These are phyloP conservation scores for Trachelipus rathkii DNA, from an alignment of 1,140 invertebrate species.

Conservation along the genomic window DNA sequence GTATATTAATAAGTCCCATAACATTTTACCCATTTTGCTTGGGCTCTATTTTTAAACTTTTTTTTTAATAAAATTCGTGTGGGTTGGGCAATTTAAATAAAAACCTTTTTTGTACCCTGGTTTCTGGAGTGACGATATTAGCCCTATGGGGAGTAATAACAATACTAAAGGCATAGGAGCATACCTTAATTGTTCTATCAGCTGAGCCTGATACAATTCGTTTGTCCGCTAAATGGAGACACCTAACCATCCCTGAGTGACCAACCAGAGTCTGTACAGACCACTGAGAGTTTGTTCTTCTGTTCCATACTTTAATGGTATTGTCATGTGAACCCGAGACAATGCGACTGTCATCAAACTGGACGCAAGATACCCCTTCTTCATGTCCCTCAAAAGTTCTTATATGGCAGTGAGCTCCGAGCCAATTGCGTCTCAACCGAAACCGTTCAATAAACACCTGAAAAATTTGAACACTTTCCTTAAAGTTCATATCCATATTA, in stretches of 20 bases:
- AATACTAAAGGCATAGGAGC: too few species aligned
- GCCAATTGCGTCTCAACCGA: conserved; percentile 49
- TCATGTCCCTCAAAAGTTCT: conserved; percentile 56
- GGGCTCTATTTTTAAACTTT: too few species aligned
- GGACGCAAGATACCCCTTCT: conserved; percentile 56
- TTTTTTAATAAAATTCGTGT: too few species aligned
- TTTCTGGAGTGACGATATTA: too few species aligned
- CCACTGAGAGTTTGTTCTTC: conserved; percentile 56
- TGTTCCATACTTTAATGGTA: conserved; percentile 56
- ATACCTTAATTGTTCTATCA: conserved; percentile 57
- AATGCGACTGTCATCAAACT: conserved; percentile 56
- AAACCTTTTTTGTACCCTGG: too few species aligned
- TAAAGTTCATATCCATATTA: background rate
- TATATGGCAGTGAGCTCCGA: conserved; percentile 50
- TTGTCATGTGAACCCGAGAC: conserved; percentile 58
- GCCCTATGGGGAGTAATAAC: too few species aligned
- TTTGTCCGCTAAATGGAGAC: conserved; percentile 56
- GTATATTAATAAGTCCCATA: too few species aligned
- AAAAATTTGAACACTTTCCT: conserved; percentile 25
- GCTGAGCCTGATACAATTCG: conserved; percentile 56
- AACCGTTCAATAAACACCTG: conserved; percentile 49
- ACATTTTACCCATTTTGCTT: too few species aligned
- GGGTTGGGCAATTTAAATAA: too few species aligned
- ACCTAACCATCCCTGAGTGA: conserved; percentile 57
- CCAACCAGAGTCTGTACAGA: conserved; percentile 58